Evolutionary conservation across 2,113 vertebrate species (phyloP), one percentile per base, ranked within the genome.

Genomic region (Hippopotamus amphibius): DNA sequence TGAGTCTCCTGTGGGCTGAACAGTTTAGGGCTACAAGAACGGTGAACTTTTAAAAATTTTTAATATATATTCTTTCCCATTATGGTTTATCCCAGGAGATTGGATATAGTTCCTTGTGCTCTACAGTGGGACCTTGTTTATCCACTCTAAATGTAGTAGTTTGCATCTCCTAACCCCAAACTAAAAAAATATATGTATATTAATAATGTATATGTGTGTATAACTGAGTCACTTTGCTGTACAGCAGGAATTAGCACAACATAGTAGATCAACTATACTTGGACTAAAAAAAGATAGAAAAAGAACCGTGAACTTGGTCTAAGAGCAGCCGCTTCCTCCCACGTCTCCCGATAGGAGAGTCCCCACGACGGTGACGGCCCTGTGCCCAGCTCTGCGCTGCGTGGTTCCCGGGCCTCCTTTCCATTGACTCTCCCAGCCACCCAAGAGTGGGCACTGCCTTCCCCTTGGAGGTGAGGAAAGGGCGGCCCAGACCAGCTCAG

Each of bases 291-390:
- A 74, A 33, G 19, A 1, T 50, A 13, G 71, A 22, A 24, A 53
- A n/a, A 77, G 74, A 53, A 3, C 21, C 33, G 0, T 0, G 21
- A 76, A 19, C 10, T n/a, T 24, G 41, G 30, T 77, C n/a, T 15
- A 37, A 28, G 43, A 13, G 6, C 12, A 50, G 55, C 24, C 33
- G 12, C 53, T 13, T 55, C 17, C 61, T 43, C 43, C 30, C 3
- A 2, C 13, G 4, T 9, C n/a, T 72, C 30, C 57, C 63, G 6
- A 0, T 59, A 0, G 3, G 46, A 10, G 2, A 1, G 50, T 3
- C 53, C 28, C n/a, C 7, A 15, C 50, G 3, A 41, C 48, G 0
- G 9, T 9, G 5, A 26, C 4, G 2, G 6, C 6, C 17, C 21
- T 11, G 6, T 19, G 22, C 24, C 2, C 0, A 5, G 48, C 28